Conservation (phyloP, 2,113 vertebrate genomes). For the Falco punctatus region DNA sequence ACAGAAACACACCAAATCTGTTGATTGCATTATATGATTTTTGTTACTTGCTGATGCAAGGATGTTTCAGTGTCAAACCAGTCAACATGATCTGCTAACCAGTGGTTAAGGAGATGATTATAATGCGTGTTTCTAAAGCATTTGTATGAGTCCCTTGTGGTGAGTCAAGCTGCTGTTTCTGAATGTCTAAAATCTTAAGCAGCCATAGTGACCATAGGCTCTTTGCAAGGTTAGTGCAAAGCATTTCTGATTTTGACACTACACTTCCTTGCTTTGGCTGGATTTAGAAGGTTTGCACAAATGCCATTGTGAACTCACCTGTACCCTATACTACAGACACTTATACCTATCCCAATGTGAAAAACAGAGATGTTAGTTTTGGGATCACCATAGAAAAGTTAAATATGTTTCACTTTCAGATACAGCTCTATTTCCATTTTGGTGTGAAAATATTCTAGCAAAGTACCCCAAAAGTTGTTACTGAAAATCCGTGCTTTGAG, state of each 20-base stretch:
- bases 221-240: background rate
- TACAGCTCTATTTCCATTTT: background rate
- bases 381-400: background rate
- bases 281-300: background rate
- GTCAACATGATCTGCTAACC: background rate
- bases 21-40: accelerated
- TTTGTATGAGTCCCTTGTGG: background rate
- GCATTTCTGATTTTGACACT: background rate
- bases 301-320: background rate
- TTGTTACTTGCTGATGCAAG: background rate
- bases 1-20: background rate
- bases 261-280: background rate
- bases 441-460: background rate
- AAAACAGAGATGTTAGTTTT: background rate
- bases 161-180: slow-evolving; percentile 23
- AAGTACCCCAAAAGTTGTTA: background rate
- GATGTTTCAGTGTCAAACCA: slow-evolving; percentile 1
- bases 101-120: slow-evolving; percentile 37
- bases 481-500: background rate
- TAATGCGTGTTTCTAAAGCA: background rate
- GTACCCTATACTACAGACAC: background rate
- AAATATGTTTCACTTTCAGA: background rate
- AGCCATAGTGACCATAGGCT: background rate
- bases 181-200: slow-evolving; percentile 22
- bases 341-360: background rate